Percentiles rank a stretch among this genome's conserved stretches.
Evolutionary conservation across 2,888 invertebrate genomes (phyloP).

Genomic region (Choreutis nemorana): DNA sequence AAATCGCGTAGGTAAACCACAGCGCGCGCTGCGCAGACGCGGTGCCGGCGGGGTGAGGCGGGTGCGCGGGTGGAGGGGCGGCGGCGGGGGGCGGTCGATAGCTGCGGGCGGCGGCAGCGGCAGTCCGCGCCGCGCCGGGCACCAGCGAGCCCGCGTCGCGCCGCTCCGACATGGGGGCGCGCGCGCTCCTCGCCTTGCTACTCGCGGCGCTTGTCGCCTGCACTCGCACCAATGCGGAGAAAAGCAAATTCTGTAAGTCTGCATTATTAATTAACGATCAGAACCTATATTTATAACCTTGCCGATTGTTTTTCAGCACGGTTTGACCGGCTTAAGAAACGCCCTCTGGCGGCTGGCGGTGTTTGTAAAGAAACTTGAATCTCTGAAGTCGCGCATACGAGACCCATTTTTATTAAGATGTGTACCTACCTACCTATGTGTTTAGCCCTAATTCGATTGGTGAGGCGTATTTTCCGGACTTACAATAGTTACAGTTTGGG

Average conservation of each 20-base stretch:
- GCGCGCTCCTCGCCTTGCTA: conserved; percentile 37
- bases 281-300: background rate
- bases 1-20: conserved; percentile 7
- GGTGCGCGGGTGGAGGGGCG: conserved; percentile 14
- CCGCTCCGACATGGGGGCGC: conserved; percentile 39
- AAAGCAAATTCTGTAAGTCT: conserved; percentile 64
- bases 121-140: conserved; percentile 27
- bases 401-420: no score
- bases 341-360: conserved; percentile 10
- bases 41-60: conserved; percentile 2
- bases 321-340: background rate
- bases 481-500: no score
- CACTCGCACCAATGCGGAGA: conserved; percentile 44
- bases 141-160: conserved; percentile 23
- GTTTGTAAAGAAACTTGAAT: background rate
- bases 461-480: background rate
- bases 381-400: no score
- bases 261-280: no score
- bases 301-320: background rate
- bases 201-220: conserved; percentile 35
- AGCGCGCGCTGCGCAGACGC: conserved; percentile 30
- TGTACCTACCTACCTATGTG: no score
- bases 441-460: no score
- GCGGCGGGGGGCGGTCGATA: conserved; percentile 14
- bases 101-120: conserved; percentile 12